Conservation (phyloP, 2,113 vertebrate genomes). For the Pluvianellus socialis region DNA sequence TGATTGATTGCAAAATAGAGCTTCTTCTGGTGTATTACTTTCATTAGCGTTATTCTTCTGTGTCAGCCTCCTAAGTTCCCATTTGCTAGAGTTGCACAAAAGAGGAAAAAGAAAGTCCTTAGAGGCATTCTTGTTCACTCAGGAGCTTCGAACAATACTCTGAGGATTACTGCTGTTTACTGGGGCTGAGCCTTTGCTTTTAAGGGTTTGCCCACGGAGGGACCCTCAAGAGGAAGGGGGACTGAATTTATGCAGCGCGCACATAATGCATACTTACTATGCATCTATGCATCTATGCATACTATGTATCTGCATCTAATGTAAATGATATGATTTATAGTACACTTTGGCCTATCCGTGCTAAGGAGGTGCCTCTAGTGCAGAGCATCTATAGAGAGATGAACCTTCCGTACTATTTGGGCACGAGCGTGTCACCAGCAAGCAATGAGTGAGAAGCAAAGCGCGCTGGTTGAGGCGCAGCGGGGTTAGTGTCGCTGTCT, state of each 20-base stretch:
- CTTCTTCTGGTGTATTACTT: not conserved
- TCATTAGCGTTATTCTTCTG: not conserved
- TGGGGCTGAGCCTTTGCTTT: not conserved
- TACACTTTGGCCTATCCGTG: rapidly evolving
- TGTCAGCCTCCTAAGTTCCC: not conserved
- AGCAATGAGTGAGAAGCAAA: rapidly evolving
- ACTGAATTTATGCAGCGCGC: not conserved
- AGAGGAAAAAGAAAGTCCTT: not conserved
- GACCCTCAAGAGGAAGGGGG: not conserved
- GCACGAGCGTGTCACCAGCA: not conserved
- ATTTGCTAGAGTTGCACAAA: not conserved
- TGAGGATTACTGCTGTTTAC: not conserved
- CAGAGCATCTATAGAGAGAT: not conserved
- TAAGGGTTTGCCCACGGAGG: not conserved
- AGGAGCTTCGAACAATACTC: not conserved
- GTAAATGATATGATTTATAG: not conserved
- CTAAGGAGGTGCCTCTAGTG: not conserved
- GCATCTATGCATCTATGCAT: too few species aligned
- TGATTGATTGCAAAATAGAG: not conserved
- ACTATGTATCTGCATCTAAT: not conserved
- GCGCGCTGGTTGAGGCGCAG: not conserved
- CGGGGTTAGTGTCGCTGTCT: not conserved
- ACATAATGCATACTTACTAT: not conserved
- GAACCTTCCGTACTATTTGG: rapidly evolving
- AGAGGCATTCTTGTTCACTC: not conserved